Conservation (phyloP, 2,113 vertebrate species). For the Daphoenositta chrysoptera region DNA sequence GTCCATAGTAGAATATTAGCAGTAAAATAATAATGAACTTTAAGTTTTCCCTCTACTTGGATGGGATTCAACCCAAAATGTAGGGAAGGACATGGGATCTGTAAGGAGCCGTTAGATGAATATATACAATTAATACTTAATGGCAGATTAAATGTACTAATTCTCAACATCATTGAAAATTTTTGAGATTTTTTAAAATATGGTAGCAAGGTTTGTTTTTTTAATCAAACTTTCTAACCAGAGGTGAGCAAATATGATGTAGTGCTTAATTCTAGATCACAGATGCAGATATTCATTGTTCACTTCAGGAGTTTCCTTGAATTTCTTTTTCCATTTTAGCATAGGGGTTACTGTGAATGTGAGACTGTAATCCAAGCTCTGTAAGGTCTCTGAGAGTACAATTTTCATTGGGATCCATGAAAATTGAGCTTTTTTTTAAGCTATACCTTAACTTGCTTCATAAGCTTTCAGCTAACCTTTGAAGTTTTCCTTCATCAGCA, state of each 20-base stretch:
- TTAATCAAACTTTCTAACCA: not conserved
- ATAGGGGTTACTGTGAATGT: not conserved
- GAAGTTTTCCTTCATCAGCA: not conserved
- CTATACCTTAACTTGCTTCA: not conserved
- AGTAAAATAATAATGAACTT: not conserved
- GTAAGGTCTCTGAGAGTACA: not conserved
- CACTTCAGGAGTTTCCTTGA: not conserved
- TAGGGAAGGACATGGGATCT: not conserved
- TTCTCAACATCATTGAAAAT: not conserved
- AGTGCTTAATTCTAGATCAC: not conserved
- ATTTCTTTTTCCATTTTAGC: not conserved
- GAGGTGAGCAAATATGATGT: not conserved
- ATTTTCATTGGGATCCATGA: not conserved
- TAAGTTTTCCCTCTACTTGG: not conserved
- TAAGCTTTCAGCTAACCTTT: not conserved
- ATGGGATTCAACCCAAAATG: not conserved
- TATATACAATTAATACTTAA: not conserved
- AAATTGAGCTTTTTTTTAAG: not conserved
- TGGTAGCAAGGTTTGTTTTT: not conserved
- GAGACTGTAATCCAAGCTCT: not conserved
- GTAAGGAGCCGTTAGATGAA: not conserved
- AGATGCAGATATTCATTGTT: not conserved
- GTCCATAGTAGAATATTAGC: not conserved
- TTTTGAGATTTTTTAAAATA: not conserved
- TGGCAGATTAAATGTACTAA: not conserved